These are phyloP conservation scores for Philereme transversata DNA, from an alignment of 2,888 invertebrate species.

Conservation along the genomic window DNA sequence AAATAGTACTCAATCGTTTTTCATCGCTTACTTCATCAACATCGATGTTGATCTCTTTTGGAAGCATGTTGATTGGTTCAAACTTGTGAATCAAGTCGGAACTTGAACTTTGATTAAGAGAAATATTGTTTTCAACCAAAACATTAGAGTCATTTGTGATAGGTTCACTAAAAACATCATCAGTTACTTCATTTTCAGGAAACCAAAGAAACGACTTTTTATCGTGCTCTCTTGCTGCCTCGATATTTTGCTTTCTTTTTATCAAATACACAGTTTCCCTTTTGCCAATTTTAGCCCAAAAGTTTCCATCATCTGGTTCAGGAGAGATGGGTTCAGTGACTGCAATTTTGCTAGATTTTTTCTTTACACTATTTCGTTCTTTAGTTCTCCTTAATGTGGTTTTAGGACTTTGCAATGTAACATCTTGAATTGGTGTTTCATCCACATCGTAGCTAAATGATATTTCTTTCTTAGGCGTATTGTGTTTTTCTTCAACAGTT, in stretches of 20 bases:
- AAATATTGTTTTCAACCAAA: slow-evolving; percentile 3
- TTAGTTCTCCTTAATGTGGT: slow-evolving; percentile 33
- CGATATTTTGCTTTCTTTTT: slow-evolving; percentile 80
- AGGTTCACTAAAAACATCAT: slow-evolving; percentile 3
- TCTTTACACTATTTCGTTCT: slow-evolving; percentile 51
- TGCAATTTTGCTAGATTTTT: slow-evolving; percentile 41
- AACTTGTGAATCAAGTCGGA: background rate
- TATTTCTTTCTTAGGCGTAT: slow-evolving; percentile 66
- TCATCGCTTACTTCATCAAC: slow-evolving; percentile 1
- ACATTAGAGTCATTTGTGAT: background rate
- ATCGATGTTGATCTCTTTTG: background rate
- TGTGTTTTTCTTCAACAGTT: slow-evolving; percentile 83
- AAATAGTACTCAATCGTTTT: slow-evolving; percentile 10
- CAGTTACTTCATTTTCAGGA: slow-evolving; percentile 56
- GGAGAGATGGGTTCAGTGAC: slow-evolving; percentile 54
- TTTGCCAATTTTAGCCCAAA: slow-evolving; percentile 87
- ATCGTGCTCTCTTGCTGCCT: slow-evolving; percentile 67
- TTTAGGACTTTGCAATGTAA: slow-evolving; percentile 36
- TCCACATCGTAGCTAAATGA: slow-evolving; percentile 64
- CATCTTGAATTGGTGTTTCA: slow-evolving; percentile 40
- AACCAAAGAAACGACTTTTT: slow-evolving; percentile 69
- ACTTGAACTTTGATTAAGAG: background rate
- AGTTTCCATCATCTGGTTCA: slow-evolving; percentile 80
- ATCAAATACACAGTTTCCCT: slow-evolving; percentile 86
- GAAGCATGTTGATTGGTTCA: background rate